Evolutionary conservation across 2,797 vertebrate species (phyloP), one percentile per base, ranked within the genome.

Genomic region (Kryptolebias ocellatus): DNA sequence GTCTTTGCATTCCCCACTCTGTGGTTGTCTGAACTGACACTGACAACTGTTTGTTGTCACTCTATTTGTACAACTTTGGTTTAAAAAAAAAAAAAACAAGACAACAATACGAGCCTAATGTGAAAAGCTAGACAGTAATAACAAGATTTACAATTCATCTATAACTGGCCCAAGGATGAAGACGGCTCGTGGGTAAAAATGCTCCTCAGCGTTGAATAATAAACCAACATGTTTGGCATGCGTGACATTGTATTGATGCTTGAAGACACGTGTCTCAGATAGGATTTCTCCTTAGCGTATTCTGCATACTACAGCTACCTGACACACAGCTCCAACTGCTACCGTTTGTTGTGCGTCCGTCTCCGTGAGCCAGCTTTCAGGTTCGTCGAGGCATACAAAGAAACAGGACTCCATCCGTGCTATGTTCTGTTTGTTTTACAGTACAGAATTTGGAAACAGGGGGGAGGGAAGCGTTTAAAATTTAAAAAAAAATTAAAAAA

Each of bases 391-490:
- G 79, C 83, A 84, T 20, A 78, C 71, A 70, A 50, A 79, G 87
- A 88, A 89, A 92, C 80, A 53, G 59, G 83, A 92, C 81, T 84
- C 87, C 57, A 31, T 83, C 70, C 47, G 39, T 75, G 81, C 66
- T 67, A 80, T 81, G 84, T 68, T 67, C 37, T 86, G 86, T 92
- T 92, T 91, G 87, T 83, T 91, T 90, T 90, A 90, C 85, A 74
- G 83, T 81, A 77, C 63, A 78, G 85, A 76, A 80, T 87, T 83
- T 78, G 72, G 75, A 75, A 83, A 80, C 60, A 67, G 51, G 71
- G 42, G 80, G 70, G 53, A 60, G 73, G 76, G 27, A 42, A 37
- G 73, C 57, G 78, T 58, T 76, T 81, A 47, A 78, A 88, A 71
- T 24, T 1, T 1, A 24, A 24, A 24, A 24, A 24, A 24, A 24